Base-by-base conservation (phyloP, 2,888 invertebrate genomes). In the Dione vanillae region DNA sequence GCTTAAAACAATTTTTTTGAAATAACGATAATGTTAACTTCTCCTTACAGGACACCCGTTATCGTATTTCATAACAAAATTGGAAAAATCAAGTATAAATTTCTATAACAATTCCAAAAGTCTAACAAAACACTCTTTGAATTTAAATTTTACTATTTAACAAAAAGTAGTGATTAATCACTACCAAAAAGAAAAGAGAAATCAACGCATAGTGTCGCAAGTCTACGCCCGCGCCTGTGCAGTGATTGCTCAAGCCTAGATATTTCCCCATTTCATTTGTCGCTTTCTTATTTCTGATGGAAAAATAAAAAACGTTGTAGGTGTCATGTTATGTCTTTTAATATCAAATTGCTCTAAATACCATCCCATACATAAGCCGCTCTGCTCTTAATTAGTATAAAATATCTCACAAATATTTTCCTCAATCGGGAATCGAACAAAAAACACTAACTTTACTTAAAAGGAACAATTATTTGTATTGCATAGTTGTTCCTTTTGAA, bases 201-300 rank as follows among this genome's bases (percentile, higher is more conserved):
- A 41, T 41, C 19, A 20, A 59, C 41, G 19, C 19, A n/a, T 0
- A 20, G 6, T 59, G 51, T 40, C 40, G 49, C 19, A 51, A 64
- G 64, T 64, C 64, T 64, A 19, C 49, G 51, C 51, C 9, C 40
- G 9, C n/a, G n/a, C n/a, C n/a, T n/a, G 0, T 19, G 37, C 49
- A 37, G 7, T 19, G 49, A 49, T 51, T 51, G 40, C 64, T 37
- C 64, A 64, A 40, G 64, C 64, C 6, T n/a, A 49, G 49, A 64
- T 40, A 49, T 51, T 49, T 45, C 45, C 37, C 47, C 47, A 47
- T 64, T 49, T 37, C 64, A 37, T 49, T 47, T 54, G 68, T 40
- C 35, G 52, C 54, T 69, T 54, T 62, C 68, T 69, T 51, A 54
- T 64, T 47, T 69, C 43, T 69, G 68, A 69, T 69, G 14, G 52